These are phyloP conservation scores for Watsonalla binaria DNA, from an alignment of 2,888 invertebrate genomes.

Conservation along the genomic window DNA sequence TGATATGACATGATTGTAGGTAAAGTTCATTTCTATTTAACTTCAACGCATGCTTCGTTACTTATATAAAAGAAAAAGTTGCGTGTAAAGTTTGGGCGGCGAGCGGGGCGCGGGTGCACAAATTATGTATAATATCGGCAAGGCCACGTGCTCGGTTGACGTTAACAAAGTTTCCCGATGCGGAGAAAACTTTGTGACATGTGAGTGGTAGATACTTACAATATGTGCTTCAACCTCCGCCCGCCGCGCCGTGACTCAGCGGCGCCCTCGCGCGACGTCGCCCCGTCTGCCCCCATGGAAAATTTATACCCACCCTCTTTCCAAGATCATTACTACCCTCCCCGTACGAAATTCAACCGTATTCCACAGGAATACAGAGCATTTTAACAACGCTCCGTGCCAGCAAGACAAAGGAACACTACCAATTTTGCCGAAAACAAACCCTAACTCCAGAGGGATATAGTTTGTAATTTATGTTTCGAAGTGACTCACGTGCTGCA, in stretches of 20 bases:
- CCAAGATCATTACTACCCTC: constrained; percentile 63
- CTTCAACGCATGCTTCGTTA: neutral
- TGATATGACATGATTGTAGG: no score
- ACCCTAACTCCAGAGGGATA: constrained; percentile 74
- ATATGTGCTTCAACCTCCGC: constrained; percentile 54
- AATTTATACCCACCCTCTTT: constrained; percentile 77
- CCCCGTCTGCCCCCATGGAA: constrained; percentile 77
- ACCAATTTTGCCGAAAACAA: constrained; percentile 72
- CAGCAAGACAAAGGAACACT: constrained; percentile 69
- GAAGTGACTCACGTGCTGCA: constrained; percentile 65
- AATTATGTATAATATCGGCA: constrained; percentile 66
- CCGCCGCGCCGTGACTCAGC: constrained; percentile 67
- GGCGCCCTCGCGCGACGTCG: constrained; percentile 77
- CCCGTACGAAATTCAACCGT: constrained; percentile 45
- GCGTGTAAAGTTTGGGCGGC: constrained; percentile 8
- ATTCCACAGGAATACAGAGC: constrained; percentile 38
- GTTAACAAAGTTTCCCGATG: constrained; percentile 78
- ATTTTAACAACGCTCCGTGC: constrained; percentile 29
- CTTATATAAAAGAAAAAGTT: neutral
- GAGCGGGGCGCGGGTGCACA: constrained; percentile 45
- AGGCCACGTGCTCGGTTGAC: constrained; percentile 77
- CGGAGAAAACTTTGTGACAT: constrained; percentile 78
- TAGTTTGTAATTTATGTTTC: constrained; percentile 73
- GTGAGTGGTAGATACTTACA: constrained; percentile 76
- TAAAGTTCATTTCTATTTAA: neutral